A percentile compares a stretch with the other conserved stretches of the same genome.
phyloP scores from a whole-genome alignment of 2,113 vertebrate genomes.

The Erinaceus europaeus region DNA sequence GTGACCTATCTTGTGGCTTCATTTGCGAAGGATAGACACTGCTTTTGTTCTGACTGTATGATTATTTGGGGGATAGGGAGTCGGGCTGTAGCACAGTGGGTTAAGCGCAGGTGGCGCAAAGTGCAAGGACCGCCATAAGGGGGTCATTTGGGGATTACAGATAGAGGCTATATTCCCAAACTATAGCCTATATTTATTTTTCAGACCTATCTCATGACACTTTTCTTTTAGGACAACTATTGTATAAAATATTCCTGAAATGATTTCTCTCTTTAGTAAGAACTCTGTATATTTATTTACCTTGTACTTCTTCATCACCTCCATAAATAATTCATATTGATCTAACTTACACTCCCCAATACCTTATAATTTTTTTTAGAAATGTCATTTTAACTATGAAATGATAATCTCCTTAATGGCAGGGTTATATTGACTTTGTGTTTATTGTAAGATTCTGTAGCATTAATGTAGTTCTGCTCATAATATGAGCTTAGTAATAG shows the following conservation, averaged over 20 bases:
- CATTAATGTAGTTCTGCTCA: background rate
- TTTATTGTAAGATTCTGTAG: background rate
- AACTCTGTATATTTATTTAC: too few relatives aligned
- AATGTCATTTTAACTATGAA: background rate
- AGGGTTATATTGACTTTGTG: background rate
- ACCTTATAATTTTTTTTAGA: constrained; percentile 15
- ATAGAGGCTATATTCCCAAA: background rate
- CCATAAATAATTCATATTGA: background rate
- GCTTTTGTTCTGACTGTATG: background rate
- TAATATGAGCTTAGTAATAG: background rate
- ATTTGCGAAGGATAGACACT: too few relatives aligned
- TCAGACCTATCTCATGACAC: background rate
- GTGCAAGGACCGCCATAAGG: too few relatives aligned
- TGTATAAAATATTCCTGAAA: background rate
- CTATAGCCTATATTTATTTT: background rate
- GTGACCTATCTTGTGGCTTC: background rate
- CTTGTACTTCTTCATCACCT: background rate
- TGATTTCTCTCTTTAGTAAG: background rate
- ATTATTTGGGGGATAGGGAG: background rate
- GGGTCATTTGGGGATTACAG: background rate
- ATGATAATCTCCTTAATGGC: background rate
- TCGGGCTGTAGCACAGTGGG: too few relatives aligned
- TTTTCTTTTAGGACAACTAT: background rate
- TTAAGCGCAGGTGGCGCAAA: too few relatives aligned
- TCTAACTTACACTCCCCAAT: background rate